phyloP scores from a whole-genome alignment of 1,140 invertebrate species.

The Ooceraea biroi region DNA sequence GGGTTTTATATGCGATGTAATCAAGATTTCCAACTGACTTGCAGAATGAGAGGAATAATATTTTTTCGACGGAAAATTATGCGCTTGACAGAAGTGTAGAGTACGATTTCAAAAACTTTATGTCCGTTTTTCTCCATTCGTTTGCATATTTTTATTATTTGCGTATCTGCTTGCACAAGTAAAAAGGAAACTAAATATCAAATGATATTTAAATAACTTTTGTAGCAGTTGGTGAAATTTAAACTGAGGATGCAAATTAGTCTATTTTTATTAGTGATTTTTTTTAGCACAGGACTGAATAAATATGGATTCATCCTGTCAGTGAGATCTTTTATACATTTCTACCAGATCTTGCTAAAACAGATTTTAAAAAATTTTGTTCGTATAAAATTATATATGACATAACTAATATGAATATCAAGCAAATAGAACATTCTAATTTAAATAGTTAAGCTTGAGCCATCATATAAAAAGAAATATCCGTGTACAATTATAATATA shows the following conservation, averaged over 20 bases:
- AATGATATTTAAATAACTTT: conserved; percentile 28
- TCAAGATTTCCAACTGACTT: conserved; percentile 45
- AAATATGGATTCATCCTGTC: background rate
- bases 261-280: background rate
- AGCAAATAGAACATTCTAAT: too few species aligned
- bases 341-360: too few species aligned
- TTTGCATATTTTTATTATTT: conserved; percentile 41
- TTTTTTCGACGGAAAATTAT: conserved; percentile 55
- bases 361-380: too few species aligned
- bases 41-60: conserved; percentile 46
- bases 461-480: background rate
- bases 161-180: background rate
- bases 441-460: too few species aligned
- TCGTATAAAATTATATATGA: too few species aligned
- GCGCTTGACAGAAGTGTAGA: conserved; percentile 35
- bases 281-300: background rate
- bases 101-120: conserved; percentile 47
- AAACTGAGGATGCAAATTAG: background rate
- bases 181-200: conserved; percentile 3
- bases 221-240: background rate
- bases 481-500: background rate
- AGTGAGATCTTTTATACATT: too few species aligned
- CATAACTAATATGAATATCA: too few species aligned
- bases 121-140: background rate
- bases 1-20: conserved; percentile 45